A percentile compares a stretch with the other conserved stretches of the same genome.
Conservation (phyloP, 2,113 vertebrate genomes). For the Hyla sarda region DNA sequence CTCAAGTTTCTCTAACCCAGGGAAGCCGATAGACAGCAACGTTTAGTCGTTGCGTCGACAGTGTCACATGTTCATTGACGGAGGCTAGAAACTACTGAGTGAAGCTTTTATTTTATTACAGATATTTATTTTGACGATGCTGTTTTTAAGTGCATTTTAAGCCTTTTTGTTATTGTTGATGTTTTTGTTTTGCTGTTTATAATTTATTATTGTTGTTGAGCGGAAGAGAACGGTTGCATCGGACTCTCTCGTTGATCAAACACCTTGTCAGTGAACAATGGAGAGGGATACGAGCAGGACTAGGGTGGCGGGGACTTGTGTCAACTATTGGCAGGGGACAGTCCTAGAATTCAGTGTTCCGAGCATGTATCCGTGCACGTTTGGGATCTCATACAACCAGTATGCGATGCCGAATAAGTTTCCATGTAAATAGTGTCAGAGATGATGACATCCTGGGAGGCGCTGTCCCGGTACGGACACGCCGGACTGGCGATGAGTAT, state of each 20-base stretch:
- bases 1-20: neutral
- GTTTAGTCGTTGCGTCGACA: neutral
- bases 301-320: neutral
- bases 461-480: too few species aligned
- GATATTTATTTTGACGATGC: constrained; percentile 39
- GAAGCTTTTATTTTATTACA: constrained; percentile 29
- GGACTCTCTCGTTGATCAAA: constrained; percentile 30
- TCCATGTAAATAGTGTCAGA: neutral
- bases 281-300: constrained; percentile 8
- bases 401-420: constrained; percentile 39
- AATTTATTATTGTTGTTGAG: constrained; percentile 4
- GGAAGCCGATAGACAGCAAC: neutral
- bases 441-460: neutral
- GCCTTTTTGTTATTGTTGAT: neutral
- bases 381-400: constrained; percentile 26
- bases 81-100: constrained; percentile 29
- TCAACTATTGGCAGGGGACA: constrained; percentile 6
- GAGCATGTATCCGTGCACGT: constrained; percentile 47
- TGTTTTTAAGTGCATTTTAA: constrained; percentile 16
- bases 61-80: constrained; percentile 17
- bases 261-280: neutral
- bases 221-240: neutral
- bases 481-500: neutral
- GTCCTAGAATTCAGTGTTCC: constrained; percentile 7
- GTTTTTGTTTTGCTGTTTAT: constrained; percentile 29